phyloP scores from a whole-genome alignment of 2,888 invertebrate species.

The Chrysolina oricalcia region DNA sequence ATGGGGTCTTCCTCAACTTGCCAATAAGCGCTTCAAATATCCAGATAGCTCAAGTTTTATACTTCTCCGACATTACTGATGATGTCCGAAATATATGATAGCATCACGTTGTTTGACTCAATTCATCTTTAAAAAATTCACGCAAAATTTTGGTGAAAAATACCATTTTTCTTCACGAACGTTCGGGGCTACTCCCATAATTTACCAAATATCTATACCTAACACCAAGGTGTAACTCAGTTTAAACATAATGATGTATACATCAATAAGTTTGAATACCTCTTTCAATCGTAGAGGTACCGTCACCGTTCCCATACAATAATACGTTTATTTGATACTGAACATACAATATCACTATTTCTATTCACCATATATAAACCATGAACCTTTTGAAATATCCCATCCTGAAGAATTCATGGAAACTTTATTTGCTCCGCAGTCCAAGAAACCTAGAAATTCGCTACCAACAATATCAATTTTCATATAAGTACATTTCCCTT shows the following conservation, averaged over 20 bases:
- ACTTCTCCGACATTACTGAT: conserved; percentile 59
- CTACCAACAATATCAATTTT: neutral
- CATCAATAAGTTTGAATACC: neutral
- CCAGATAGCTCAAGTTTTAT: conserved; percentile 60
- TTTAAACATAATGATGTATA: neutral
- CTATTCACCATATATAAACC: neutral
- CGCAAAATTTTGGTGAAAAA: neutral
- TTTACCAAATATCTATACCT: neutral
- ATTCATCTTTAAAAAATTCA: conserved; percentile 51
- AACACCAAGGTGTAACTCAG: neutral
- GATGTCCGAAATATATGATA: conserved; percentile 60
- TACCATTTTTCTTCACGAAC: neutral
- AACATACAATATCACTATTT: neutral
- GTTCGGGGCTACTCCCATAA: neutral
- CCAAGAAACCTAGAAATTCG: neutral
- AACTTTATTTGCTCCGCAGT: neutral
- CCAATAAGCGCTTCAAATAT: conserved; percentile 58
- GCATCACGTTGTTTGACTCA: conserved; percentile 58
- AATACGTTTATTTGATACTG: neutral
- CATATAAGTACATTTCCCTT: neutral
- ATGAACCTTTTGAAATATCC: neutral
- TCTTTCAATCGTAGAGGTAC: neutral
- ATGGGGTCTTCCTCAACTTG: conserved; percentile 56
- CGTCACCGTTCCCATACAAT: neutral
- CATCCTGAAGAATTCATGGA: neutral